Evolutionary conservation across 2,113 vertebrate genomes (phyloP), one percentile per base, ranked within the genome.

Genomic region (Cebidichthys violaceus): DNA sequence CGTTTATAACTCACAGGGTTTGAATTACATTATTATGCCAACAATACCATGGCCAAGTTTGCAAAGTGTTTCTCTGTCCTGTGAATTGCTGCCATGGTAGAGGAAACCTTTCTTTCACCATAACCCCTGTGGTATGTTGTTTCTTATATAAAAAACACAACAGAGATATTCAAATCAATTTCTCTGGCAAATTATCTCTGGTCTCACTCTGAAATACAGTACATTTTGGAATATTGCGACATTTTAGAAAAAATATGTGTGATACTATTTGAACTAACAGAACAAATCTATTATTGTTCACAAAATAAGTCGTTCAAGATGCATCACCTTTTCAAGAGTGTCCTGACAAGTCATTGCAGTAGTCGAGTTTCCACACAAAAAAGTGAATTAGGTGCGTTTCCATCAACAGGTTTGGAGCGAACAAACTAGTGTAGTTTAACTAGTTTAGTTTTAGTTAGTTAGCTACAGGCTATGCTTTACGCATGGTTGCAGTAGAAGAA

Each of bases 11-110:
- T 86, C 50, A 10, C 60, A 79, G 84, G 87, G 89, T 85, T 86
- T 70, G 70, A 86, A 88, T 86, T 59, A 76, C 73, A 84, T 88
- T 70, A 81, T 74, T 39, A 55, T 74, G 61, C 78, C 81, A 73
- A 88, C 77, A 88, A 86, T 24, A 87, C 60, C 57, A 45, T 69
- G 89, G 75, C 85, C 85, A 82, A 87, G 62, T 90, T 87, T 83
- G 43, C 39, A 81, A 86, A 88, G 68, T 83, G 70, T 82, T 85
- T 77, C 82, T 87, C 31, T 2, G 55, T 86, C 47, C 50, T 88
- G 77, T 66, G 65, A 71, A 82, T 72, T 54, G 39, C 10, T 65
- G 20, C 17, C 67, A 70, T 1, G 71, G 67, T 57, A 9, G 39
- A 86, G 41, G n/a, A n/a, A n/a, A n/a, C 57, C 37, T 43, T 52